Conservation (phyloP, 1,140 invertebrate species). For the Dendroctonus valens region DNA sequence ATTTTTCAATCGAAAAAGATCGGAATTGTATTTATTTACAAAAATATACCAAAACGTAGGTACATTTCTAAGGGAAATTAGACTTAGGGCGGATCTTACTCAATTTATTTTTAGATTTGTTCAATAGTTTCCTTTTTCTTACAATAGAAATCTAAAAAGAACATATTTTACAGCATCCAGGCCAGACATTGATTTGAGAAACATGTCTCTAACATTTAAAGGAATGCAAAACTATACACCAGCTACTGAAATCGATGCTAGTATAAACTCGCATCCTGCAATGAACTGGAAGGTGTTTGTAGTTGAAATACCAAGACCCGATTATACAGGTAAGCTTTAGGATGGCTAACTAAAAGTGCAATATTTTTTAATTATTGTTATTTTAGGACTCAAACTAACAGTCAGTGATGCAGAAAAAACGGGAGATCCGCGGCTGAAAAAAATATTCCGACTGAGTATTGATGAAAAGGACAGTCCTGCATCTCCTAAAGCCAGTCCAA, state of each 20-base stretch:
- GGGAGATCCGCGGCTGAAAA: constrained; percentile 68
- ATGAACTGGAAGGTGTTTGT: constrained; percentile 65
- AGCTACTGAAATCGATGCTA: constrained; percentile 81
- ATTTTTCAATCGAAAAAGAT: too few relatives aligned
- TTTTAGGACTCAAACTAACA: constrained; percentile 63
- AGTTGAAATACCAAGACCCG: constrained; percentile 69
- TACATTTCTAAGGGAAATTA: too few relatives aligned
- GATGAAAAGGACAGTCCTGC: constrained; percentile 56
- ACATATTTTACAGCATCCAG: constrained; percentile 25
- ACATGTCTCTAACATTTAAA: constrained; percentile 70
- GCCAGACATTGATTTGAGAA: constrained; percentile 73
- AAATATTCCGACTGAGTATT: constrained; percentile 66
- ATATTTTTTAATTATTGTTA: neutral
- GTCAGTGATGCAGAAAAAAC: constrained; percentile 66
- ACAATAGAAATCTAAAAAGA: too few relatives aligned
- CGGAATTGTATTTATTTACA: too few relatives aligned
- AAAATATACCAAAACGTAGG: too few relatives aligned
- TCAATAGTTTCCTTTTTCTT: too few relatives aligned
- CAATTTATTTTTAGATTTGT: too few relatives aligned
- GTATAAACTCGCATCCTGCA: constrained; percentile 71
- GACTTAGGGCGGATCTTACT: too few relatives aligned
- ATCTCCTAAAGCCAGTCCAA: constrained; percentile 53
- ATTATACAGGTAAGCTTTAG: constrained; percentile 56
- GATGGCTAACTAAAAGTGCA: too few relatives aligned
- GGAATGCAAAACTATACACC: constrained; percentile 72